Percentiles rank a stretch among this genome's conserved stretches.
Conservation (phyloP, 2,113 vertebrate genomes). For the Chionodraco myersi region DNA sequence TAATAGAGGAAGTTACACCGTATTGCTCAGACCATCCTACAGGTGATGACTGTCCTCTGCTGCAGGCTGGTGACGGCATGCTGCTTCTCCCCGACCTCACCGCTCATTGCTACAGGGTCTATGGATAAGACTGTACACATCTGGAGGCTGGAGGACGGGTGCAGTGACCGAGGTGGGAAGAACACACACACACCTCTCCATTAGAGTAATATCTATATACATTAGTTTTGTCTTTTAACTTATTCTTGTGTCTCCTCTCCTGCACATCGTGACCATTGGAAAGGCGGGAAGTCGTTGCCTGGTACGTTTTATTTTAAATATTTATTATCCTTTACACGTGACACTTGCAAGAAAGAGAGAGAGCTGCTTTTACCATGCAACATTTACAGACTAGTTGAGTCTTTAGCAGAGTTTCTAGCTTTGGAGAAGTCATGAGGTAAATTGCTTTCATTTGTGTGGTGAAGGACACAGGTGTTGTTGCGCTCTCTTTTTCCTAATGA, state of each 20-base stretch:
- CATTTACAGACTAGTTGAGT: not conserved
- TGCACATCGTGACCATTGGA: constrained; percentile 3
- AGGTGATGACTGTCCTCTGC: constrained; percentile 14
- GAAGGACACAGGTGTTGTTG: constrained; percentile 39
- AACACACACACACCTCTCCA: not conserved
- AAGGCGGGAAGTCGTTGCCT: constrained; percentile 68
- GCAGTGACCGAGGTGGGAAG: constrained; percentile 77
- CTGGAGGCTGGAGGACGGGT: constrained; percentile 89
- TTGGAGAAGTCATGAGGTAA: not conserved
- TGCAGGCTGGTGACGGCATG: constrained; percentile 95
- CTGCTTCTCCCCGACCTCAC: constrained; percentile 87
- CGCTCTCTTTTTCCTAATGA: constrained; percentile 11
- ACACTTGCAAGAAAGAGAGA: not conserved
- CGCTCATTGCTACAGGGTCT: constrained; percentile 93
- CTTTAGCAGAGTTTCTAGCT: not conserved
- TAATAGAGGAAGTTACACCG: not conserved
- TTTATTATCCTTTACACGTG: not conserved
- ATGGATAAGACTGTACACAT: constrained; percentile 98
- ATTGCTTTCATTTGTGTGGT: constrained; percentile 1
- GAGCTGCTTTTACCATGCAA: not conserved
- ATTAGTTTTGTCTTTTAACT: constrained; percentile 4
- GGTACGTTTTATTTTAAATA: constrained; percentile 60
- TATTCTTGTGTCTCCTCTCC: not conserved
- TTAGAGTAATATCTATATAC: not conserved
- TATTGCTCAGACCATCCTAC: not conserved